Evolutionary conservation across 37 sponge, comb jelly and placozoan genomes (phyloP), one percentile per base, ranked within the genome.

Genomic region (Chondrosia reniformis): DNA sequence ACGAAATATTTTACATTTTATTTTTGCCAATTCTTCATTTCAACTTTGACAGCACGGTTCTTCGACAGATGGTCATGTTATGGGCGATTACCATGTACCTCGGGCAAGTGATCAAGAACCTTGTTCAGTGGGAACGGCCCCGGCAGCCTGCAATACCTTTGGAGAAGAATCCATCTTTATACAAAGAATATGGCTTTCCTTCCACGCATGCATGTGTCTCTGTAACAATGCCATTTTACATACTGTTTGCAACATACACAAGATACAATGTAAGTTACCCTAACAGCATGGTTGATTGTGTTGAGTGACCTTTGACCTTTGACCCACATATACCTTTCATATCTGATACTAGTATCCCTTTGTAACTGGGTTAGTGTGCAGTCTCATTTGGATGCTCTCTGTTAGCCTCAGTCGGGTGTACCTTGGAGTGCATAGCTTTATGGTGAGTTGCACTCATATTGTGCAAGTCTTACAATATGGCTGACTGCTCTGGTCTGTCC

Each of bases 191-290:
- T 84, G 97, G 97, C 7, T 88, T 93, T 45, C 97, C 97, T 33
- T 93, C 95, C 43, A 96, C 97, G 4, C 97, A 96, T 64, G 92
- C 97, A 40, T 93, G 79, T 54, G 92, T 93, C 3, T 87, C 81
- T 0, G 85, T 91, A 2, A 49, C 59, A 44, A 76, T 93, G 1
- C 95, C 97, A 12, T 93, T 89, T 75, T 89, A 77, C 66, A 45
- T 78, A 0, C 44, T 83, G 33, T 88, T 87, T 61, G 34, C 62
- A 15, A 36, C 74, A 27, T 46, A 52, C 45, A 21, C 19, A 0
- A 46, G 95, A 36, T 96, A 96, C 45, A 79, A 92, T 84, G 97
- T 96, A 42, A 49, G 78, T 75, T 2, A 17, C 32, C 15, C 43
- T 44, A 39, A 24, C 12, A 25, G 63, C n/a, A 22, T 62, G 63